Evolutionary conservation across 1,140 invertebrate species (phyloP), one percentile per base, ranked within the genome.

Genomic region (Drosophila ficusphila): DNA sequence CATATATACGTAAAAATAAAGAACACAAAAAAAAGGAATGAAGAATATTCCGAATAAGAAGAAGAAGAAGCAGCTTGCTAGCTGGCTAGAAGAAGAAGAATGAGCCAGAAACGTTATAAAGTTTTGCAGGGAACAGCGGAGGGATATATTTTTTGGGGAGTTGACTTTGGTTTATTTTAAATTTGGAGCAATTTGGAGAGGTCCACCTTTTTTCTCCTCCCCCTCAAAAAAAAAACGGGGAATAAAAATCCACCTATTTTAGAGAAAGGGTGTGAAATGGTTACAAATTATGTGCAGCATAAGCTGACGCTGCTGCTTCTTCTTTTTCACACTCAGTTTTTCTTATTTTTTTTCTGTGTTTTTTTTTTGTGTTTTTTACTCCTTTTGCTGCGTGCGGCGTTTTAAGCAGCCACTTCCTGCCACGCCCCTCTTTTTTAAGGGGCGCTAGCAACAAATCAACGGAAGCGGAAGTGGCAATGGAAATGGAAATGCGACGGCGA

Each of bases 341-440:
- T 39, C 31, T 14, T 34, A 31, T 19, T 27, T 36, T 44, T 51
- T 48, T 38, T 29, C 12, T 34, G 9, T 19, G 34, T 19, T 1
- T 18, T 34, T 18, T 41, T 19, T 42, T 19, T 27, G 16, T 56
- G 25, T 47, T 31, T 64, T 70, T 47, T n/a, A 68, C 76, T 72
- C 60, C 61, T 70, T 78, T 73, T 44, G 58, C 81, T 76, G 81
- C 67, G 65, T 76, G 67, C 72, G 62, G 52, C 81, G 72, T 73
- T 85, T 86, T 85, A 86, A 85, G 81, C 81, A 86, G 81, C 67
- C 81, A 85, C 81, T 76, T 85, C 81, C 81, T 86, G 81, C 57
- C 61, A 61, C 60, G 65, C 79, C 75, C 46, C 48, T 36, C 9
- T 6, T 19, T 38, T 9, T 31, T 21, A 47, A 49, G 27, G 21